A percentile compares a stretch with the other conserved stretches of the same genome.
phyloP scores from a whole-genome alignment of 2,797 vertebrate species.

The Salmo trutta region DNA sequence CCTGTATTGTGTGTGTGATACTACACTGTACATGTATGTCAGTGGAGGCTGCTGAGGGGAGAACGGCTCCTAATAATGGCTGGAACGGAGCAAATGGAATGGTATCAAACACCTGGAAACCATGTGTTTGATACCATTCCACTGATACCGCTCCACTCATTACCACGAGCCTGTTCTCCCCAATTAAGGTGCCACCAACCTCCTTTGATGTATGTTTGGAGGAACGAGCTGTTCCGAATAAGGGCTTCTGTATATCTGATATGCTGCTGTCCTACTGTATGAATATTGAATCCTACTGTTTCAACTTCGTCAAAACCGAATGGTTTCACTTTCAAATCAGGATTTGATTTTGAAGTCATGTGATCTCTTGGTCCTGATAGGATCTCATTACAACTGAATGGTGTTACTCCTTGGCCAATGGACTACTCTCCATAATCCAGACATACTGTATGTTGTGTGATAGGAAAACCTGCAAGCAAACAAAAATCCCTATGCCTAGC shows the following conservation, averaged over 20 bases:
- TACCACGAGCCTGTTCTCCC: too few species aligned
- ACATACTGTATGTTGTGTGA: too few species aligned
- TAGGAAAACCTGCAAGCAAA: too few species aligned
- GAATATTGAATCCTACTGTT: conserved; percentile 4
- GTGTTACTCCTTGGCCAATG: conserved; percentile 23
- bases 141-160: too few species aligned
- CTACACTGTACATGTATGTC: not conserved
- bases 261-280: not conserved
- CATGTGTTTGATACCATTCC: too few species aligned
- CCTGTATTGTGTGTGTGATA: not conserved
- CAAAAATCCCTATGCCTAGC: too few species aligned
- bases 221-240: not conserved
- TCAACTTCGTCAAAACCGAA: conserved; percentile 1
- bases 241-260: not conserved
- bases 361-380: conserved; percentile 25
- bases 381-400: conserved; percentile 17
- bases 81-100: too few species aligned
- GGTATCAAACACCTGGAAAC: too few species aligned
- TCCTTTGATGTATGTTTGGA: not conserved
- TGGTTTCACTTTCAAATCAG: not conserved
- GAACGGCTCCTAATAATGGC: too few species aligned
- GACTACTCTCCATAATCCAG: conserved; percentile 20
- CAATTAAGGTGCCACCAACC: too few species aligned
- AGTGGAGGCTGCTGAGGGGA: too few species aligned
- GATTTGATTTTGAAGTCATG: not conserved